Base-by-base conservation (phyloP, 2,797 vertebrate genomes). In the Protonibea diacanthus region DNA sequence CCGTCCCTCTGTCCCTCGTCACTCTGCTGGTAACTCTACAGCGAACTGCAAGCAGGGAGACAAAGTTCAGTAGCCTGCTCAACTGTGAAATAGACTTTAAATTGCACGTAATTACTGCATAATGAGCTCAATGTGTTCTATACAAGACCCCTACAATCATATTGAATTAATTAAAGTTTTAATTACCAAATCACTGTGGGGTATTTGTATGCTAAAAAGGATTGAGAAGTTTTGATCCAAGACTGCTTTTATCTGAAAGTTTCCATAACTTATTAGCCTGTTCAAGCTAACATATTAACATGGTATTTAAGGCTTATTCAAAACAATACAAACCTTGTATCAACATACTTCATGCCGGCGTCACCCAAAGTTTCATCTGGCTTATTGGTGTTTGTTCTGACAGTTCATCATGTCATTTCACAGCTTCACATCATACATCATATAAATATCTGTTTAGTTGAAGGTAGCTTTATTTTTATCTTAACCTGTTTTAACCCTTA, bases 41-140 rank as follows among this genome's bases (percentile, higher is more conserved):
- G 59, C 52, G 48, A 47, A 82, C 52, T 73, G 64, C 63, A 75
- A 79, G 78, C 75, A 60, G 59, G 65, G 71, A 86, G 79, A 80
- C 81, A 72, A 82, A 88, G 88, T 91, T 93, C 91, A 89, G 84
- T 80, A 18, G 88, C 60, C 74, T 91, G 81, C 90, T 94, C 90
- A 89, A 73, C 94, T 94, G 94, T 95, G 90, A 95, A 95, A 95
- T 94, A 92, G 90, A 93, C 90, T 91, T 91, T 81, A 93, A 92
- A 94, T 93, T 90, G 78, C 72, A 71, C 61, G 67, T 92, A 94
- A 95, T 95, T 93, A 90, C 84, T 80, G 76, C 86, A 91, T 92
- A 93, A 94, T 94, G 88, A 94, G 86, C 81, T 56, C 86, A 86
- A 85, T 84, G 85, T 66, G 62, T 91, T 91, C 80, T 86, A 84